phyloP scores from a whole-genome alignment of 2,113 vertebrate genomes.

The Rutilus rutilus region DNA sequence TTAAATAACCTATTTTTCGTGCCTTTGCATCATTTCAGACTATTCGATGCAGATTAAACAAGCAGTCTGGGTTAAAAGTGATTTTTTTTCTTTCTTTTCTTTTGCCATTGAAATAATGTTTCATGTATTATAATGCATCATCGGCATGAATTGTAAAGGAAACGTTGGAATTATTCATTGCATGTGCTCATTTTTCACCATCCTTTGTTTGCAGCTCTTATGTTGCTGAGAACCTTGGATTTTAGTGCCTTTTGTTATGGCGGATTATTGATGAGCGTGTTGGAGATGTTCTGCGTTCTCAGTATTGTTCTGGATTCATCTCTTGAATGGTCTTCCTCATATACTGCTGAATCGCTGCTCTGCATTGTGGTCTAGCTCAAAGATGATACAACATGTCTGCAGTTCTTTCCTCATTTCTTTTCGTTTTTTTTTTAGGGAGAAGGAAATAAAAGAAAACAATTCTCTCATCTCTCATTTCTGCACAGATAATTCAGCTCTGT shows the following conservation, averaged over 20 bases:
- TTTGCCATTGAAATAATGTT: not conserved
- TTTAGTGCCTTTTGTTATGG: slow-evolving; percentile 32
- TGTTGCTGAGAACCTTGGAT: not conserved
- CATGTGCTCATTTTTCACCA: not conserved
- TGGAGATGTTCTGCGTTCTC: slow-evolving; percentile 23
- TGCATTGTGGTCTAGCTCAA: not conserved
- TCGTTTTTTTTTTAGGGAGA: not conserved
- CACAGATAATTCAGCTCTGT: not conserved
- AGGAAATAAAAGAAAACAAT: slow-evolving; percentile 14
- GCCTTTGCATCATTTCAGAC: slow-evolving; percentile 9
- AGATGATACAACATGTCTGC: not conserved
- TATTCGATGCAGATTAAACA: slow-evolving; percentile 29
- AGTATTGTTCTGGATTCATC: slow-evolving; percentile 31
- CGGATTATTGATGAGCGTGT: slow-evolving; percentile 33
- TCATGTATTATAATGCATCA: no score
- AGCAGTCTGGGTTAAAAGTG: no score
- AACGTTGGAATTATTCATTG: slow-evolving; percentile 14
- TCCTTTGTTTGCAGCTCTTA: not conserved
- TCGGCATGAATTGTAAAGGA: not conserved
- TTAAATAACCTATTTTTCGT: slow-evolving; percentile 26
- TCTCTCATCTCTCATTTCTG: slow-evolving; percentile 14
- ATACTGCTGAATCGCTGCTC: not conserved
- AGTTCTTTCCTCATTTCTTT: not conserved
- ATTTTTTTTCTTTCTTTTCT: not conserved
- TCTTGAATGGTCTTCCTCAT: slow-evolving; percentile 1